phyloP scores from a whole-genome alignment of 37 sponge, comb jelly and placozoan species.

The Agelas oroides region DNA sequence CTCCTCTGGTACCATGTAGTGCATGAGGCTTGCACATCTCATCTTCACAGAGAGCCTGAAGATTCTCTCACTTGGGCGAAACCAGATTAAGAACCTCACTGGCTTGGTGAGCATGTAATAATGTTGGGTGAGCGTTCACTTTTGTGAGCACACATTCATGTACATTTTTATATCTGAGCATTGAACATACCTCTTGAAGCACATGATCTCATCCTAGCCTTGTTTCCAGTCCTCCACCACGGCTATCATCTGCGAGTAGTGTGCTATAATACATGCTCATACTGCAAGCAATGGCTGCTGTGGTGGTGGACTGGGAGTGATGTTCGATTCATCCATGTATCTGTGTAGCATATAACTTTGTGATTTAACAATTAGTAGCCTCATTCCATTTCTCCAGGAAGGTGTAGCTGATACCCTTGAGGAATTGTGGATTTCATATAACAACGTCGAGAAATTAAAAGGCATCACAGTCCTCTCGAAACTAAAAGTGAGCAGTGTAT shows the following conservation, averaged over 20 bases:
- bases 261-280: no score
- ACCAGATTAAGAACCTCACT: constrained; percentile 92
- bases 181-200: no score
- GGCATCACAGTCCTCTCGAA: constrained; percentile 93
- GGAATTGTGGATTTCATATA: constrained; percentile 98
- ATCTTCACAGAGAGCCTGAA: constrained; percentile 68
- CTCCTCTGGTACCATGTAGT: neutral
- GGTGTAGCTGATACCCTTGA: constrained; percentile 94
- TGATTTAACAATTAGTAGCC: no score
- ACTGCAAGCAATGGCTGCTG: no score
- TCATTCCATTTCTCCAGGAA: constrained; percentile 78
- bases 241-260: no score
- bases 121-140: neutral
- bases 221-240: no score
- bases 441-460: constrained; percentile 94
- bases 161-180: no score
- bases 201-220: no score
- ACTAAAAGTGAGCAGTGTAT: constrained; percentile 63
- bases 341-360: no score
- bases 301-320: no score
- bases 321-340: no score
- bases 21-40: no score
- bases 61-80: constrained; percentile 94
- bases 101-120: constrained; percentile 87
- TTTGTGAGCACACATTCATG: neutral